Evolutionary conservation across 2,888 invertebrate species (phyloP).

Genomic region (Minunthozetes semirufus): DNA sequence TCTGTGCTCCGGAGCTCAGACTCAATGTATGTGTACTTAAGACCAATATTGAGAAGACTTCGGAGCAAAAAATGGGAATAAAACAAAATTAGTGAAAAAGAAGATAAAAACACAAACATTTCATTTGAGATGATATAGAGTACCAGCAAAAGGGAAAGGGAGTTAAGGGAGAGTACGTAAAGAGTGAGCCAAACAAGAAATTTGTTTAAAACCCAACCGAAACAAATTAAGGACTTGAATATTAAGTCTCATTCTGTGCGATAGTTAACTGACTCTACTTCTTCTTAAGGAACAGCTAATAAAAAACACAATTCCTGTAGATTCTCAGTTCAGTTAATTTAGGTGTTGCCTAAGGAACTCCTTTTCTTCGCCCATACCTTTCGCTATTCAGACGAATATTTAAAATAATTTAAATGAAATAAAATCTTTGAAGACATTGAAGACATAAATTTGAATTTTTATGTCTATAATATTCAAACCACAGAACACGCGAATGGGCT

Average conservation of each 20-base stretch:
- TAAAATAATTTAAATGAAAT: constrained; percentile 25
- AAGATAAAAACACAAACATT: too few relatives aligned
- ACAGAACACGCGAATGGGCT: background rate
- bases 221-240: too few relatives aligned
- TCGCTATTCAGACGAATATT: background rate
- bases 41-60: too few relatives aligned
- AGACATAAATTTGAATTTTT: background rate
- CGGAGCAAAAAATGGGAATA: too few relatives aligned
- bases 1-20: too few relatives aligned
- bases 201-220: too few relatives aligned
- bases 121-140: too few relatives aligned
- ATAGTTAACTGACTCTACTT: too few relatives aligned
- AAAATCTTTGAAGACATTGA: background rate
- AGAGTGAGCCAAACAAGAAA: background rate
- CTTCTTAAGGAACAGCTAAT: too few relatives aligned
- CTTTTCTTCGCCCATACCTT: background rate
- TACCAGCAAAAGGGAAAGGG: too few relatives aligned
- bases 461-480: background rate
- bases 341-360: constrained; percentile 23
- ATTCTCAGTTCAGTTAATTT: background rate
- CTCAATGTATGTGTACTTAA: too few relatives aligned
- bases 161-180: background rate
- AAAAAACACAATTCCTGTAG: background rate
- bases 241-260: background rate
- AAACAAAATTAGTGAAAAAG: too few relatives aligned